Base-by-base conservation (phyloP, 2,113 vertebrate species). In the Sinocyclocheilus anshuiensis region DNA sequence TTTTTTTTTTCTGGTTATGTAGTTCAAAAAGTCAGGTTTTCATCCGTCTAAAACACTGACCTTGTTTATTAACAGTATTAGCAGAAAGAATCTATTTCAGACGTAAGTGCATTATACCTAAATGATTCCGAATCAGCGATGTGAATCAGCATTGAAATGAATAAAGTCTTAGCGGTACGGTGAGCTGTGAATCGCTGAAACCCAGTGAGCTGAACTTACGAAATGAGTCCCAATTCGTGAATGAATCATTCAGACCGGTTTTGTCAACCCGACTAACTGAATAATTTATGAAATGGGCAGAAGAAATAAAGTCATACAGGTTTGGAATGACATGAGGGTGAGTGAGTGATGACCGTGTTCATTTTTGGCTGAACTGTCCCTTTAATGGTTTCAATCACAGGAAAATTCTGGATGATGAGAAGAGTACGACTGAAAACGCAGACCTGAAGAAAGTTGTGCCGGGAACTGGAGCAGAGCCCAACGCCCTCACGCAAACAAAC, bases 401-500 rank as follows among this genome's bases (percentile, higher is more conserved):
- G 96, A 97, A 96, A 88, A 92, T 88, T 90, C 94, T 96, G 6
- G 92, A 95, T 89, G 96, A 98, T 89, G 96, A 96, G 81, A 96
- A 96, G 91, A 90, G 92, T 45, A 95, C 95, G 85, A 87, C 84
- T 90, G 96, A 48, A 45, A 42, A 42, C 42, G 42, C 42, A 42
- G 42, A 95, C 87, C 91, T 93, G 26, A 96, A 97, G 93, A 95
- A 95, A 86, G 91, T 95, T 83, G 90, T 95, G 22, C 93, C 95
- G 50, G 96, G 96, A 92, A 96, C 94, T 88, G 92, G 96, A 92
- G 95, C 94, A 92, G 96, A 96, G 92, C 96, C 96, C 93, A 98
- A 95, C n/a, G 96, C 96, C 89, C 93, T 97, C 95, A 95, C 94
- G 94, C 97, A 97, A 93, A 97, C 95, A 95, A 97, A 97, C 69